Base-by-base conservation (phyloP, 2,113 vertebrate species). In the Cheirogaleus medius region DNA sequence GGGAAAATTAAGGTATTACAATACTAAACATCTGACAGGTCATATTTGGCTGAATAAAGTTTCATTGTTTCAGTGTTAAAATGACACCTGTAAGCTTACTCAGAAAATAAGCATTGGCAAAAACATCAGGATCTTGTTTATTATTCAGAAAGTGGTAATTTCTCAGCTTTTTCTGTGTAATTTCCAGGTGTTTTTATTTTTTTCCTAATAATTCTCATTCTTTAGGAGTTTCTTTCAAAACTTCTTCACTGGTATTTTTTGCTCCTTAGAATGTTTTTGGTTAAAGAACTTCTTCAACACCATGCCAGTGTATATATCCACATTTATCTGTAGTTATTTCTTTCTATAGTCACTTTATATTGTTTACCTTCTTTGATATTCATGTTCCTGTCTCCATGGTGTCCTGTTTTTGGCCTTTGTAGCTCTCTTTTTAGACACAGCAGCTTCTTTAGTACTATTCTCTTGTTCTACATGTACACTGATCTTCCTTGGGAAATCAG, bases 401-500 rank as follows among this genome's bases (percentile, higher is more conserved):
- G 13, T 69, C 58, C 10, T 78, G n/a, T 87, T 89, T 94, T 76
- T 96, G 27, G 5, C 71, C n/a, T 94, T 93, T 58, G 80, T 71
- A 37, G 29, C 21, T 81, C 3, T 69, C 52, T 94, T 96, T 74
- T 68, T 91, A 95, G 93, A 88, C 39, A 91, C 29, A 86, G 71
- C 20, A 20, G n/a, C 25, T 60, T 95, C 94, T 84, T 89, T 71
- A 49, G 9, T 68, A 69, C 42, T 47, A 37, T 86, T 84, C 23
- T 84, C 56, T 89, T 78, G 78, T 42, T 83, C 91, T 73, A 95
- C 47, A 83, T 71, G 76, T 5, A 54, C 29, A 32, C 97, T 98
- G 18, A 88, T 97, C 91, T 98, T 98, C n/a, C 66, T 95, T 42
- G 98, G 98, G 47, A 98, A 95, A 80, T 96, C 96, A 90, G 98